Percentiles rank a stretch among this genome's conserved stretches.
Evolutionary conservation across 2,888 invertebrate species (phyloP).

Genomic region (Mylabris sibirica): DNA sequence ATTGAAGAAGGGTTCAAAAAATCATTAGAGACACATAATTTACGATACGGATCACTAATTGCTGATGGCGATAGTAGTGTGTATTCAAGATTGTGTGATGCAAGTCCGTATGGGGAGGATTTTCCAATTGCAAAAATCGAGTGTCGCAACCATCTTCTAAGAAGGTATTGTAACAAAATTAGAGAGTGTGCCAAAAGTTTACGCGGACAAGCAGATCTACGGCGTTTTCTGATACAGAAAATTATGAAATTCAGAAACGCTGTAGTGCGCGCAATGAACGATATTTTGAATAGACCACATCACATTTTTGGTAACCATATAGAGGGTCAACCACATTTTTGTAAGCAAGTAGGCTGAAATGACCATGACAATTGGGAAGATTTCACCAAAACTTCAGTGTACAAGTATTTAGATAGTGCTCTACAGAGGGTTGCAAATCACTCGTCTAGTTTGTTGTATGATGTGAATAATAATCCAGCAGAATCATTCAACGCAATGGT

Average conservation of each 20-base stretch:
- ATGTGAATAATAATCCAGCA: conserved; percentile 47
- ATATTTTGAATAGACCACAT: not conserved
- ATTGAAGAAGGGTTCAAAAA: conserved; percentile 31
- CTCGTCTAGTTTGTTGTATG: conserved; percentile 38
- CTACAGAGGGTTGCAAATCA: conserved; percentile 23
- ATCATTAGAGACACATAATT: conserved; percentile 25
- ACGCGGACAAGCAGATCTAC: not conserved
- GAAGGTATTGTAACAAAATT: conserved; percentile 25
- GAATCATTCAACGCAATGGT: conserved; percentile 51
- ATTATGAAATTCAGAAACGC: not conserved
- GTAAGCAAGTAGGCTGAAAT: not conserved
- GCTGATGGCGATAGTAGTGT: conserved; percentile 36
- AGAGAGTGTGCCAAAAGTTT: not conserved
- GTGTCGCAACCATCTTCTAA: conserved; percentile 32
- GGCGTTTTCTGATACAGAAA: not conserved
- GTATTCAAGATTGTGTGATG: conserved; percentile 24
- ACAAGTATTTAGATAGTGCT: conserved; percentile 2
- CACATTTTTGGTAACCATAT: conserved; percentile 15
- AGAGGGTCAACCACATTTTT: conserved; percentile 3
- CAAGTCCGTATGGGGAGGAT: conserved; percentile 27
- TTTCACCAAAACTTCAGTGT: not conserved
- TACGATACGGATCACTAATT: conserved; percentile 29
- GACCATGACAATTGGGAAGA: not conserved
- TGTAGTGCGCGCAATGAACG: not conserved
- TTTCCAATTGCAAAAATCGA: conserved; percentile 30